These are phyloP conservation scores for Onychomys leucogaster DNA, from an alignment of 2,797 vertebrate genomes.

Conservation along the genomic window DNA sequence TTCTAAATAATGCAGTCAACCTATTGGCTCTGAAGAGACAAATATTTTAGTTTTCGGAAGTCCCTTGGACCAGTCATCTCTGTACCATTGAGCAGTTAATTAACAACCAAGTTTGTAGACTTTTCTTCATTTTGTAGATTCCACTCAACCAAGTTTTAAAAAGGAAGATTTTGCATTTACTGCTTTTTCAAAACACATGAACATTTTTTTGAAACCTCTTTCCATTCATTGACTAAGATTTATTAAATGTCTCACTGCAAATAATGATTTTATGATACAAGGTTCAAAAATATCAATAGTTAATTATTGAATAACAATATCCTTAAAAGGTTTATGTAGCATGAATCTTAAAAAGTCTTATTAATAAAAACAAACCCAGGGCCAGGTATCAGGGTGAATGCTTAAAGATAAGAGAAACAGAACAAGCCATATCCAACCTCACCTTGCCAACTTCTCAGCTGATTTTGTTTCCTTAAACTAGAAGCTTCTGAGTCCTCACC, in stretches of 20 bases:
- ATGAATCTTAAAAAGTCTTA: too few relatives aligned
- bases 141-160: background rate
- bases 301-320: background rate
- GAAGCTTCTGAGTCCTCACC: too few relatives aligned
- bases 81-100: conserved; percentile 1
- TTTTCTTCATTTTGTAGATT: background rate
- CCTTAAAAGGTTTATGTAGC: background rate
- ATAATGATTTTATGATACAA: conserved; percentile 10
- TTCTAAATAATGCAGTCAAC: background rate
- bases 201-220: conserved; percentile 43
- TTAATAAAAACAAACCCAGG: too few relatives aligned
- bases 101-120: background rate
- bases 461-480: too few relatives aligned
- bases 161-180: background rate
- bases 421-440: too few relatives aligned
- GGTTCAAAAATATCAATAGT: background rate
- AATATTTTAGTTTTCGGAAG: conserved; percentile 15
- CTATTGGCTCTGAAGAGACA: background rate
- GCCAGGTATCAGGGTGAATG: too few relatives aligned
- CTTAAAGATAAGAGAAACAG: too few relatives aligned
- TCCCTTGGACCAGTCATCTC: background rate
- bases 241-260: background rate
- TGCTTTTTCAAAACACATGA: background rate
- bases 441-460: too few relatives aligned
- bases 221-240: background rate